A percentile compares a stretch with the other conserved stretches of the same genome.
phyloP scores from a whole-genome alignment of 2,888 invertebrate species.

The Eulithis testata region DNA sequence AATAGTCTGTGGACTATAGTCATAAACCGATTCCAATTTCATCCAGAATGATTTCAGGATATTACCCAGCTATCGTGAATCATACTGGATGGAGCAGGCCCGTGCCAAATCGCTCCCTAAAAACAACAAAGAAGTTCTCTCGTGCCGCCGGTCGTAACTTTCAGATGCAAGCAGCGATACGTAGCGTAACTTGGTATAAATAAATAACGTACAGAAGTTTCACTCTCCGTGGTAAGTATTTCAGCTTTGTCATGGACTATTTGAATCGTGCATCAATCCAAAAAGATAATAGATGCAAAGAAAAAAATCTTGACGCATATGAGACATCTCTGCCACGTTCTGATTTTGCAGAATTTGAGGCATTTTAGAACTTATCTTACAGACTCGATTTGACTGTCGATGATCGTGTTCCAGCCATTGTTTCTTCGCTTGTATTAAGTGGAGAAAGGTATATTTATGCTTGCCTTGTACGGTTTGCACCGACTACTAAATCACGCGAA shows the following conservation, averaged over 20 bases:
- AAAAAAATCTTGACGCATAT: no score
- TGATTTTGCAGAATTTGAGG: no score
- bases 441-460: no score
- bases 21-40: background rate
- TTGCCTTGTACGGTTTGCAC: no score
- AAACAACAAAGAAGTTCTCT: constrained; percentile 18
- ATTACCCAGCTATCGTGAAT: constrained; percentile 3
- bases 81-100: constrained; percentile 7
- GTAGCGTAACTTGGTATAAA: constrained; percentile 4
- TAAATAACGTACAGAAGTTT: constrained; percentile 1
- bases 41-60: background rate
- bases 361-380: no score
- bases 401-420: no score
- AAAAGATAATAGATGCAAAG: no score
- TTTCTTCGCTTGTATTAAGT: no score
- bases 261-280: no score
- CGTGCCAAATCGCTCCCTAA: constrained; percentile 7
- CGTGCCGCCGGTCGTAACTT: constrained; percentile 34
- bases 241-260: background rate
- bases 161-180: constrained; percentile 28
- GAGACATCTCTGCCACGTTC: no score
- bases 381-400: no score
- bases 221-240: constrained; percentile 2
- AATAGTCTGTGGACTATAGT: background rate
- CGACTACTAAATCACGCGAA: background rate